Base-by-base conservation (phyloP, 1,140 invertebrate species). In the Brachionus rubens region DNA sequence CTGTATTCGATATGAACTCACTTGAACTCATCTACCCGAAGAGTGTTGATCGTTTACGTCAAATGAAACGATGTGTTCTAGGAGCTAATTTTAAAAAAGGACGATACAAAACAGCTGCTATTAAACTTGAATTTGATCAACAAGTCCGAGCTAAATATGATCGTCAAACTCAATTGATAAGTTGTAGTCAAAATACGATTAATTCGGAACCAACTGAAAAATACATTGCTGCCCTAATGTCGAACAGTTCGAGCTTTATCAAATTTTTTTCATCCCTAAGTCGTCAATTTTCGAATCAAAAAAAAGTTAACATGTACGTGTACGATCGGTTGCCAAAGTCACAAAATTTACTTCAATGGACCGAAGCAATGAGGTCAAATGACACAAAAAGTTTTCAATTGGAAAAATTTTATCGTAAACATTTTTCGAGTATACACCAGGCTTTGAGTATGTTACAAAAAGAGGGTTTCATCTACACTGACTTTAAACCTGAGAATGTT, bases 11-110 rank as follows among this genome's bases (percentile, higher is more conserved):
- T 21, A 14, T 72, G 6, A 72, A 50, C 28, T 33, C 12, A 10
- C 2, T 72, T 1, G 28, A 72, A n/a, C 46, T 72, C 1, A 72
- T 72, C 14, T 72, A 72, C 33, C 68, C 68, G 24, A 54, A 54
- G 16, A 54, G 16, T 24, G 19, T 72, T n/a, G 50, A 72, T 3
- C 46, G 30, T 16, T 9, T 72, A 9, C 30, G 19, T 19, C n/a
- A 48, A 36, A 48, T 72, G 46, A 72, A 54, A 36, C 68, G 68
- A n/a, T 48, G 68, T 40, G 68, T 72, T 40, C n/a, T 72, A 14
- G 68, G 68, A 7, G 16, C 46, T 6, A 72, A 48, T 12, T 54
- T 72, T 21, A 72, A 72, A 24, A 36, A 50, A 21, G 40, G 50
- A 7, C 19, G 24, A 14, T 59, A 12, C 10, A 48, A 72, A 33